Evolutionary conservation across 2,797 vertebrate species (phyloP).

Genomic region (Spinus olivaceus): DNA sequence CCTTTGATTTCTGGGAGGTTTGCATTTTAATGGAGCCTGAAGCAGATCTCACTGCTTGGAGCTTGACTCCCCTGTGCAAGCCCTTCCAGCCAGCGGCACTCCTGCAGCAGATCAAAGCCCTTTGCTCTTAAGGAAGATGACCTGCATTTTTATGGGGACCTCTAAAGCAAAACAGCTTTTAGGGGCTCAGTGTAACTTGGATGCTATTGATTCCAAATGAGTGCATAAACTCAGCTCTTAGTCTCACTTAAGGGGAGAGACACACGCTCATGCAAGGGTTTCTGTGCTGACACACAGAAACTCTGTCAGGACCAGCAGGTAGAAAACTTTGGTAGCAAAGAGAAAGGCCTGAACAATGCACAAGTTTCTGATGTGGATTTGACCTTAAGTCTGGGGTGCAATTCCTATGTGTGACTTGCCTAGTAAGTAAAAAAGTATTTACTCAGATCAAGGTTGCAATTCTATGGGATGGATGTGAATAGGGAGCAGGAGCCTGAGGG

Average conservation of each 20-base stretch:
- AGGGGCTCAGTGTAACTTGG: not conserved
- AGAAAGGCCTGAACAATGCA: not conserved
- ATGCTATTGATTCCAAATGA: not conserved
- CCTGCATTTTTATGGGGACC: not conserved
- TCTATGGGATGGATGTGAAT: rapidly evolving
- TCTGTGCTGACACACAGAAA: not conserved
- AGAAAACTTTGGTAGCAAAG: not conserved
- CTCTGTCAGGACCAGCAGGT: not conserved
- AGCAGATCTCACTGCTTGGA: not conserved
- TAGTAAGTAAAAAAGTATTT: not conserved
- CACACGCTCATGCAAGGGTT: not conserved
- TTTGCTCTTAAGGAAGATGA: not conserved
- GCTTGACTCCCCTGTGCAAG: not conserved
- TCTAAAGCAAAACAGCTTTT: not conserved
- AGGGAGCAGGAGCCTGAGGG: not conserved
- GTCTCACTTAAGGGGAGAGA: not conserved
- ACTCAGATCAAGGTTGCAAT: not conserved
- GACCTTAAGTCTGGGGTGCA: not conserved
- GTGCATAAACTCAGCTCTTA: not conserved
- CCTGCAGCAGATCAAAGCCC: not conserved
- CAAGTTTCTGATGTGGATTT: not conserved
- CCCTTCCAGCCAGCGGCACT: not conserved
- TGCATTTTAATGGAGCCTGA: not conserved
- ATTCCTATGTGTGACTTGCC: not conserved
- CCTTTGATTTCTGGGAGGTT: not conserved